Evolutionary conservation across 92 coral and sea anemone genomes (phyloP).

Genomic region (Plumapathes pennacea): DNA sequence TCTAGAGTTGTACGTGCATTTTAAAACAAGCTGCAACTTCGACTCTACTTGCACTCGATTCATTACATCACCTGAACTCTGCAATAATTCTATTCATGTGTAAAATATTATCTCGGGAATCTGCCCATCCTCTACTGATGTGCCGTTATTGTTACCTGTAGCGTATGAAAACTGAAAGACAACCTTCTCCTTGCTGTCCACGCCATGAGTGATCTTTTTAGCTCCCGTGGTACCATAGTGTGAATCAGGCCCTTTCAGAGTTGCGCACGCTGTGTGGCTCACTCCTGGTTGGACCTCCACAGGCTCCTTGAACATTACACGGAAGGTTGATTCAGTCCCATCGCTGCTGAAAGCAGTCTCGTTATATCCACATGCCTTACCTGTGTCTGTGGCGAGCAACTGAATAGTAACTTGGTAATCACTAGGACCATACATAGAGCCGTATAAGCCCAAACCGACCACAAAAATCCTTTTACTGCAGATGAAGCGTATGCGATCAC

Average conservation of each 20-base stretch:
- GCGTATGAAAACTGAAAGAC: conserved; percentile 92
- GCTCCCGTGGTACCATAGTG: conserved; percentile 95
- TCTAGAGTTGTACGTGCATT: too few species aligned
- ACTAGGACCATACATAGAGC: conserved; percentile 96
- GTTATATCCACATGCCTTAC: conserved; percentile 77
- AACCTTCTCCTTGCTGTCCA: conserved; percentile 78
- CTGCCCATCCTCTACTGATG: conserved; percentile 98
- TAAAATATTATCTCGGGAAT: conserved; percentile 95
- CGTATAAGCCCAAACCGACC: conserved; percentile 92
- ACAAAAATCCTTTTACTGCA: conserved; percentile 87
- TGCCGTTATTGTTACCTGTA: conserved; percentile 95
- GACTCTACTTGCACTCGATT: too few species aligned
- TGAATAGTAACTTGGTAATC: conserved; percentile 92
- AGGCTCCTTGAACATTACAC: conserved; percentile 97
- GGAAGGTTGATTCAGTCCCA: conserved; percentile 80
- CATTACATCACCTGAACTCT: too few species aligned
- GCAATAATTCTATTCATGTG: conserved; percentile 43
- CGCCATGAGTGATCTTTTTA: conserved; percentile 75
- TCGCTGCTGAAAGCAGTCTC: conserved; percentile 98
- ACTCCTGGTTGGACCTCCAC: conserved; percentile 75
- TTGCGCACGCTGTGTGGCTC: conserved; percentile 86
- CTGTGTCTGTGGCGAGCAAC: conserved; percentile 70
- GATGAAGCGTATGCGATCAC: conserved; percentile 91
- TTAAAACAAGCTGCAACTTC: too few species aligned
- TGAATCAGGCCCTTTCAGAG: conserved; percentile 92